Base-by-base conservation (phyloP, 1,140 invertebrate genomes). In the Eurosta solidaginis region DNA sequence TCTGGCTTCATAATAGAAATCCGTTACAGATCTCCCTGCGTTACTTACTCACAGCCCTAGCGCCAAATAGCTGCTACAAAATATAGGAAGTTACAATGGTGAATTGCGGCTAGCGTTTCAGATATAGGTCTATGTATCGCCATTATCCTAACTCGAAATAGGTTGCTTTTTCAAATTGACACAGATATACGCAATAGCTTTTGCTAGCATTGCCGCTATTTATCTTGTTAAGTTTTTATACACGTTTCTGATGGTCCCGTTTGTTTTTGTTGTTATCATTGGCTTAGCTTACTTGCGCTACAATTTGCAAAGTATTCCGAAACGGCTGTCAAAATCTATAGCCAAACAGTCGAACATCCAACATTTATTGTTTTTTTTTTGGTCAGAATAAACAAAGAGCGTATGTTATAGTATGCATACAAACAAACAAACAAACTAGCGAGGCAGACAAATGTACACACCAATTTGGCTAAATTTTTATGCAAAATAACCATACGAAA, bases 351-450 rank as follows among this genome's bases (percentile, higher is more conserved):
- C 59, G 59, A 68, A 68, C 59, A 33, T 14, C 33, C 33, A 40
- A 40, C 33, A 68, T 68, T 40, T 36, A 68, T 68, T 68, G 17
- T 40, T 52, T 27, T 52, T 1, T 52, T 52, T 59, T 59, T 33
- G 54, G 33, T n/a, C 59, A 68, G 40, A 68, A 68, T 42, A 68
- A 68, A 68, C 59, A 68, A 68, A 40, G 59, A 42, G n/a, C 59
- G 33, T 40, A 2, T 68, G 36, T 33, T 22, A 36, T 10, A 14
- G 29, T 54, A 54, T 25, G 22, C 10, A 17, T 33, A 59, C 20
- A 59, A 59, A 36, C 54, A 59, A 59, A 59, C 54, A 59, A 33
- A 33, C 33, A 9, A 59, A 10, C 54, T 17, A 17, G 54, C 27
- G 17, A 59, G 33, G n/a, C 59, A 40, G 20, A 36, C 17, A 68